phyloP scores from a whole-genome alignment of 2,797 vertebrate genomes.

The Sebastes nivosus region DNA sequence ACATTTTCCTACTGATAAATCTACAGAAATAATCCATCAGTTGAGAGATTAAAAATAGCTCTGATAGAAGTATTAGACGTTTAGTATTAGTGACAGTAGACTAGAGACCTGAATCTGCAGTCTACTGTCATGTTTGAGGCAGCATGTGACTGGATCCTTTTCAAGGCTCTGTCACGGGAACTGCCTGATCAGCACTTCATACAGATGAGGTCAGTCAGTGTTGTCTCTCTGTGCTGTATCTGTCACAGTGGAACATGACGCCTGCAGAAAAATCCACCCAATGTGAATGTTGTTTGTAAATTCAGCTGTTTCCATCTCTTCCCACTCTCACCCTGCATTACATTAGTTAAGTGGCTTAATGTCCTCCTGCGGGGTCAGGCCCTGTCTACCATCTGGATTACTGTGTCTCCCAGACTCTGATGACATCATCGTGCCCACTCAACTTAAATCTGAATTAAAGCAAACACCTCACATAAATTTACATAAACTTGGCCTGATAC shows the following conservation, averaged over 20 bases:
- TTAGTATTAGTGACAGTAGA: neutral
- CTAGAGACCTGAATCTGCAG: constrained; percentile 3
- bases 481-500: neutral
- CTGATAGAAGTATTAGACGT: neutral
- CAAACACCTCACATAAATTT: neutral
- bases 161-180: constrained; percentile 19
- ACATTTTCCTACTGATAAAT: neutral
- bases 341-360: constrained; percentile 73
- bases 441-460: constrained; percentile 25
- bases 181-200: constrained; percentile 45
- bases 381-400: constrained; percentile 72
- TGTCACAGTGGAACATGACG: neutral
- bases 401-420: constrained; percentile 15
- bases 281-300: neutral
- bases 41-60: constrained; percentile 1
- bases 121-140: neutral
- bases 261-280: constrained; percentile 20
- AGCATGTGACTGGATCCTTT: constrained; percentile 33
- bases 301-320: constrained; percentile 38
- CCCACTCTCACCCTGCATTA: constrained; percentile 62
- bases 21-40: neutral
- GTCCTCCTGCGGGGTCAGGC: constrained; percentile 55
- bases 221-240: neutral
- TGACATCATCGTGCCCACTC: constrained; percentile 31
- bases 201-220: constrained; percentile 23